These are phyloP conservation scores for Arctopsyche grandis DNA, from an alignment of 1,140 invertebrate species.

Conservation along the genomic window DNA sequence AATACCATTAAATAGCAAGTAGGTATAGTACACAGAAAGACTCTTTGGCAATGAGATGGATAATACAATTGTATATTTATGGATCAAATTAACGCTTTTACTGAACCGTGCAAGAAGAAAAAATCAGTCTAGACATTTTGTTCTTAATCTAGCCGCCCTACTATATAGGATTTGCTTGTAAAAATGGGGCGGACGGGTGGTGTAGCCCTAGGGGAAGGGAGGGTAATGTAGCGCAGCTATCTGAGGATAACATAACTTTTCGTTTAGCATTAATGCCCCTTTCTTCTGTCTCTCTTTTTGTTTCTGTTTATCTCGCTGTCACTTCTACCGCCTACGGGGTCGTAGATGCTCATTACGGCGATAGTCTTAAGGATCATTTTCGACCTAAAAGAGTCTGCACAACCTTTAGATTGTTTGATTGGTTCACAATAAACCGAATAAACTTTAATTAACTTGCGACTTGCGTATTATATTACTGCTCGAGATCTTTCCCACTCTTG, in stretches of 20 bases:
- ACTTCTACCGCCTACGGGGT: conserved; percentile 8
- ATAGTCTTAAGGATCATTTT: conserved; percentile 30
- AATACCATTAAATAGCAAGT: too few relatives aligned
- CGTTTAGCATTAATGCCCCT: conserved; percentile 53
- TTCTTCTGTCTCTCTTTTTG: conserved; percentile 40
- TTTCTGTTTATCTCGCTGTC: conserved; percentile 50
- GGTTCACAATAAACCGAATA: too few relatives aligned
- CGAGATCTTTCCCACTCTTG: too few relatives aligned
- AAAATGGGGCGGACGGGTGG: conserved; percentile 3
- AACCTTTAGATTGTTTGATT: too few relatives aligned
- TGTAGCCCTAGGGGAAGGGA: not conserved
- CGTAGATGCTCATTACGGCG: conserved; percentile 25
- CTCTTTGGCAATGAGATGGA: not conserved
- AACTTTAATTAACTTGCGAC: too few relatives aligned
- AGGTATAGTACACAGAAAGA: too few relatives aligned
- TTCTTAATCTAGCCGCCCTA: not conserved
- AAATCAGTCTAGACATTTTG: conserved; percentile 34
- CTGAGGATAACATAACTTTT: conserved; percentile 55
- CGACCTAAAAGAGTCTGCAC: not conserved
- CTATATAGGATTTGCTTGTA: conserved; percentile 18
- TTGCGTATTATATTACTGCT: too few relatives aligned
- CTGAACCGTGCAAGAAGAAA: conserved; percentile 1
- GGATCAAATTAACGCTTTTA: not conserved
- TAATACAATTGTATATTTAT: not conserved
- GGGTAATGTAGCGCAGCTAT: conserved; percentile 47